A percentile compares a stretch with the other conserved stretches of the same genome.
Evolutionary conservation across 2,797 vertebrate genomes (phyloP).

Genomic region (Phataginus tricuspis): DNA sequence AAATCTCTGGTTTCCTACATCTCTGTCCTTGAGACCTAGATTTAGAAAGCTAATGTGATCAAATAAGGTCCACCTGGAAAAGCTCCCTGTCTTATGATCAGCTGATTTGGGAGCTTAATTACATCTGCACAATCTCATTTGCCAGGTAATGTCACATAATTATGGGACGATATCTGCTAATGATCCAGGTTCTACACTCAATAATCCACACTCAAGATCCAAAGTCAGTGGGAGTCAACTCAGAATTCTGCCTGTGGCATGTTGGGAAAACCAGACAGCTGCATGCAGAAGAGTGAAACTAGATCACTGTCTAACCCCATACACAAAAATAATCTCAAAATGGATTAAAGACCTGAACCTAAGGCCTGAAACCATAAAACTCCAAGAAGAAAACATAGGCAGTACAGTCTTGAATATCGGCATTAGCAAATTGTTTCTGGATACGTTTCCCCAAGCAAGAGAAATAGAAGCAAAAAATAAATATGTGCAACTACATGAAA

Average conservation of each 20-base stretch:
- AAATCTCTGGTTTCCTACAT: background rate
- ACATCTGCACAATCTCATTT: background rate
- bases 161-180: background rate
- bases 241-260: background rate
- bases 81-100: background rate
- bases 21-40: background rate
- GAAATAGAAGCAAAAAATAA: too few species aligned
- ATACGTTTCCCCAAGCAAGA: too few species aligned
- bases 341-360: too few species aligned
- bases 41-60: background rate
- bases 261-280: too few species aligned
- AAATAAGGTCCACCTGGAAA: background rate
- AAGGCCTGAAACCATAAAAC: too few species aligned
- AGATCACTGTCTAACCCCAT: too few species aligned
- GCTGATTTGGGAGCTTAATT: constrained; percentile 23
- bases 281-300: too few species aligned
- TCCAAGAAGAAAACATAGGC: too few species aligned
- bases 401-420: too few species aligned
- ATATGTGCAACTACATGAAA: too few species aligned
- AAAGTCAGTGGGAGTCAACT: background rate
- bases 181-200: background rate
- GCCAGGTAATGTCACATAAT: background rate
- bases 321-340: too few species aligned
- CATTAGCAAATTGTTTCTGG: too few species aligned
- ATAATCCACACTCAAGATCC: background rate